phyloP scores from a whole-genome alignment of 1,140 invertebrate genomes.

The Drosophila bipectinata region DNA sequence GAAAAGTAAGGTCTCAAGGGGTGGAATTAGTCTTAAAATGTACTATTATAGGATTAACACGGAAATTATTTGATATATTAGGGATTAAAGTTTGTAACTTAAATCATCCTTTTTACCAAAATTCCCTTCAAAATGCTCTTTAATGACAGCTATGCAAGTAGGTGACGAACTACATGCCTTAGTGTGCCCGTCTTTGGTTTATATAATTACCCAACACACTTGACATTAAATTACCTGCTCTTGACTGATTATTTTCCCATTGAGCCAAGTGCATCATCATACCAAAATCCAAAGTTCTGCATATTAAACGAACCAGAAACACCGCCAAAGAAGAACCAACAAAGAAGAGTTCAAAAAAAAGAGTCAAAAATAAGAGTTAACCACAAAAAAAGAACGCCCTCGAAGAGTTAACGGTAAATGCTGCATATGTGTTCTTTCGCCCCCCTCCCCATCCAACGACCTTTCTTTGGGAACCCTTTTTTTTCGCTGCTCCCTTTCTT shows the following conservation, averaged over 20 bases:
- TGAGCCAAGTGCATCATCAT: constrained; percentile 42
- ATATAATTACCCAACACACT: constrained; percentile 6
- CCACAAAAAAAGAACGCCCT: constrained; percentile 48
- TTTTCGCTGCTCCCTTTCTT: constrained; percentile 43
- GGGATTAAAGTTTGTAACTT: no score
- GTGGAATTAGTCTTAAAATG: background rate
- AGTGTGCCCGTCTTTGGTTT: background rate
- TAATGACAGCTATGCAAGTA: no score
- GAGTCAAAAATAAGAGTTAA: constrained; percentile 21
- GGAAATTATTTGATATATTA: no score
- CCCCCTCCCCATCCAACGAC: background rate
- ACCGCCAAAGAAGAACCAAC: constrained; percentile 21
- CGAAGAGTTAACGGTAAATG: constrained; percentile 72
- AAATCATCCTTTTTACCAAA: background rate
- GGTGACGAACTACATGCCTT: background rate
- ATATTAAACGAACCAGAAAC: constrained; percentile 44
- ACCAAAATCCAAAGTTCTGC: constrained; percentile 30
- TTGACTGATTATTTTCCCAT: constrained; percentile 44
- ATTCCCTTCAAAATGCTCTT: background rate
- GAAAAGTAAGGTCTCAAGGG: background rate
- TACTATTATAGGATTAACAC: no score
- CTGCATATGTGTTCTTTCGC: constrained; percentile 63
- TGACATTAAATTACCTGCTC: constrained; percentile 33
- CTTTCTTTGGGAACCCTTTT: constrained; percentile 60
- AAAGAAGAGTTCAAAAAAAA: constrained; percentile 23